These are phyloP conservation scores for Anabacerthia variegaticeps DNA, from an alignment of 2,797 vertebrate species.

Conservation along the genomic window DNA sequence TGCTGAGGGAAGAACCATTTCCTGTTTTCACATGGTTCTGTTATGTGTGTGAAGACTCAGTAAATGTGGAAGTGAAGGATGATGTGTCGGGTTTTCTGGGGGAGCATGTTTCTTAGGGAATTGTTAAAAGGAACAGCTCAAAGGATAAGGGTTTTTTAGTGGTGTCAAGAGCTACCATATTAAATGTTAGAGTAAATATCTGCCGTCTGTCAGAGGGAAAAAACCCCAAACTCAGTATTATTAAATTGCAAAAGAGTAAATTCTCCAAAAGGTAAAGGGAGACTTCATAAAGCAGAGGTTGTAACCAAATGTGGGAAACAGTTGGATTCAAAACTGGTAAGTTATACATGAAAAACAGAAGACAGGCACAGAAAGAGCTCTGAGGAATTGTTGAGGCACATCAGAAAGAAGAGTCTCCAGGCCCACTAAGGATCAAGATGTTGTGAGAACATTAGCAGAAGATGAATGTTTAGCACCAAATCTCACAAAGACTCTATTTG, in stretches of 20 bases:
- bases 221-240: background rate
- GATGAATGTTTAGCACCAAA: background rate
- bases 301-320: background rate
- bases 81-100: background rate
- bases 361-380: background rate
- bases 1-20: background rate
- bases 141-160: background rate
- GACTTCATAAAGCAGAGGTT: background rate
- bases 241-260: background rate
- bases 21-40: background rate
- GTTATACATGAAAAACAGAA: background rate
- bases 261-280: background rate
- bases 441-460: background rate
- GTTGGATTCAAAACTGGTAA: background rate
- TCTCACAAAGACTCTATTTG: background rate
- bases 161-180: background rate
- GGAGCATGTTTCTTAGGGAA: background rate
- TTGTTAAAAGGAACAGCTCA: background rate
- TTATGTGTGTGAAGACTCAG: background rate
- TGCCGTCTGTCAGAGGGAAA: background rate
- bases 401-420: background rate
- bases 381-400: background rate
- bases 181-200: background rate
- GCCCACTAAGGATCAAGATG: background rate
- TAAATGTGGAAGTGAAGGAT: background rate